Evolutionary conservation across 2,113 vertebrate genomes (phyloP).

Genomic region (Phalacrocorax aristotelis): DNA sequence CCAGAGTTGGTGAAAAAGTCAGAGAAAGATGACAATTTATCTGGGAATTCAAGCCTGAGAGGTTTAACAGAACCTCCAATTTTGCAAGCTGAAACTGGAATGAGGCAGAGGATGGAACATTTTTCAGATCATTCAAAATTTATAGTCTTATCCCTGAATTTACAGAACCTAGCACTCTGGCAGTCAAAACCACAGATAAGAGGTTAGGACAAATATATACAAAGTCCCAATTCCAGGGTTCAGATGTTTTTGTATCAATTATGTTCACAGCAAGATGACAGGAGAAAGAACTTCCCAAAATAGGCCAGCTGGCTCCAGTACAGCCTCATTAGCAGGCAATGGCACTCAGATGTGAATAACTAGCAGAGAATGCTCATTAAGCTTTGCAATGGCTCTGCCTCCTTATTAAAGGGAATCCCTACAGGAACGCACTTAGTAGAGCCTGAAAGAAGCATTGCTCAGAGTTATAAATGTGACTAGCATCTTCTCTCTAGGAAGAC

Average conservation of each 20-base stretch:
- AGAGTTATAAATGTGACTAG: background rate
- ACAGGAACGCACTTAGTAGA: conserved; percentile 7
- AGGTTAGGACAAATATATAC: background rate
- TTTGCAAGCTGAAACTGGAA: background rate
- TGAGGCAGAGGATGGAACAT: background rate
- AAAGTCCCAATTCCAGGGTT: background rate
- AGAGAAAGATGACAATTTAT: background rate
- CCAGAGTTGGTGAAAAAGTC: background rate
- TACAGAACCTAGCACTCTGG: background rate
- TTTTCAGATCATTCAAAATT: background rate
- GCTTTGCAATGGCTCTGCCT: background rate
- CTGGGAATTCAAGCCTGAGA: background rate
- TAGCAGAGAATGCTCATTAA: background rate
- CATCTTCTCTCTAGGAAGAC: conserved; percentile 7
- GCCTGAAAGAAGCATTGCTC: background rate
- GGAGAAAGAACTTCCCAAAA: conserved; percentile 3
- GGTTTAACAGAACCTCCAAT: background rate
- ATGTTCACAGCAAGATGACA: background rate
- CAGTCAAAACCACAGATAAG: background rate
- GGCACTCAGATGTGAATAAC: conserved; percentile 26
- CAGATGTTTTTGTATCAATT: background rate
- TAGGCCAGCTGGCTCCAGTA: conserved; percentile 32
- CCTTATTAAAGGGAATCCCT: conserved; percentile 38
- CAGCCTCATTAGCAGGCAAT: conserved; percentile 35
- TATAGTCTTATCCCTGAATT: background rate